These are phyloP conservation scores for Pygoscelis adeliae DNA, from an alignment of 2,113 vertebrate genomes.

Conservation along the genomic window DNA sequence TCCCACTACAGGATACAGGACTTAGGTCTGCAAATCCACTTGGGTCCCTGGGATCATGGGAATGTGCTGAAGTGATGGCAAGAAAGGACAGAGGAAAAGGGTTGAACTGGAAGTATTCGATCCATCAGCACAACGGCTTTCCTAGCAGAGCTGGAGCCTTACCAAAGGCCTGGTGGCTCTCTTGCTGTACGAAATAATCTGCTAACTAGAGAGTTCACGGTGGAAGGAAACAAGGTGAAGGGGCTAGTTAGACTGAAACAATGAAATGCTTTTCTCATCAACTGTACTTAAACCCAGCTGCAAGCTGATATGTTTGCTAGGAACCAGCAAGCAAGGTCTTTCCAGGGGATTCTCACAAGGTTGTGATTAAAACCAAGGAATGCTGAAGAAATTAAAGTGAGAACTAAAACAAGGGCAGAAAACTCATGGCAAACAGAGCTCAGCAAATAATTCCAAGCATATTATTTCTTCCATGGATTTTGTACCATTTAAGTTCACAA, in stretches of 20 bases:
- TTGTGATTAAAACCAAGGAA: not conserved
- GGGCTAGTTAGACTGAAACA: not conserved
- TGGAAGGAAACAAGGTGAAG: constrained; percentile 24
- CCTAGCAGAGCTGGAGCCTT: not conserved
- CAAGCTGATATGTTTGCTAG: not conserved
- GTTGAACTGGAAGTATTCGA: not conserved
- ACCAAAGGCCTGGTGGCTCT: not conserved
- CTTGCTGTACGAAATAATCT: not conserved
- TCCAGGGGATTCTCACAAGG: not conserved
- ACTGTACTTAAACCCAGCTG: not conserved
- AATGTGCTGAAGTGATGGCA: not conserved
- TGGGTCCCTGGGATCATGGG: not conserved
- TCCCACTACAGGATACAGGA: not conserved
- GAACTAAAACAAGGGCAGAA: not conserved
- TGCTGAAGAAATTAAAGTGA: not conserved
- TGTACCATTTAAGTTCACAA: not conserved
- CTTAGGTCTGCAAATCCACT: constrained; percentile 12
- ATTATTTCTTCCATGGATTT: not conserved
- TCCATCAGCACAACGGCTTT: not conserved
- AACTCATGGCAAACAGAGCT: not conserved
- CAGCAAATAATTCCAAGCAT: not conserved
- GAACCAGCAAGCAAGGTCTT: not conserved
- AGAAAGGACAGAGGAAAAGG: not conserved
- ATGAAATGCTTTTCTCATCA: constrained; percentile 36
- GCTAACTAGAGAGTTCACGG: not conserved